Evolutionary conservation across 2,888 invertebrate species (phyloP).

Genomic region (Parochlus steinenii): DNA sequence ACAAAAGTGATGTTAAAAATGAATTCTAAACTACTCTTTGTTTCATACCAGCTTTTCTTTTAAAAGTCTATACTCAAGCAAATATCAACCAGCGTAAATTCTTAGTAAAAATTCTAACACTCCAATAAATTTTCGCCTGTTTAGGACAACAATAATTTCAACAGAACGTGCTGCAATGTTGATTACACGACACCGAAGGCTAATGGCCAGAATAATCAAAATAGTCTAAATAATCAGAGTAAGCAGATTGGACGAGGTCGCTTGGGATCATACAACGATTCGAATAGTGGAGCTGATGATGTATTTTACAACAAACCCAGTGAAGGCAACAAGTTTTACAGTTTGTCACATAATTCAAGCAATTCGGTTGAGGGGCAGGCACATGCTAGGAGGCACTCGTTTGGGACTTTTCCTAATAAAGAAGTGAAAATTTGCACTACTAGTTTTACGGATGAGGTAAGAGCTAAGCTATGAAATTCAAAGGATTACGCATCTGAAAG

Average conservation of each 20-base stretch:
- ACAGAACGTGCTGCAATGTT: constrained; percentile 5
- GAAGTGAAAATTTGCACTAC: constrained; percentile 11
- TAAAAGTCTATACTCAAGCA: too few relatives aligned
- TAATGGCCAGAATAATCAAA: too few relatives aligned
- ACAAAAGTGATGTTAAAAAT: too few relatives aligned
- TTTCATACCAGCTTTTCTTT: too few relatives aligned
- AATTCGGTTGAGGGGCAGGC: not conserved
- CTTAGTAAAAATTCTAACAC: too few relatives aligned
- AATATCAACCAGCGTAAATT: too few relatives aligned
- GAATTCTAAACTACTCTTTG: too few relatives aligned
- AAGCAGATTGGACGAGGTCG: too few relatives aligned
- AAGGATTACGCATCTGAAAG: too few relatives aligned
- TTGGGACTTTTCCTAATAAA: constrained; percentile 7
- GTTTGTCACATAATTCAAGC: constrained; percentile 3
- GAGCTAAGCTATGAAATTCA: too few relatives aligned
- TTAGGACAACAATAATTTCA: constrained; percentile 4
- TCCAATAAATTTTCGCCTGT: too few relatives aligned
- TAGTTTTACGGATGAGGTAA: constrained; percentile 9
- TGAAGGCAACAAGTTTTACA: constrained; percentile 5
- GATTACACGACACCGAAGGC: not conserved
- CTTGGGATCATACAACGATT: constrained; percentile 4
- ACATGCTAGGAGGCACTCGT: constrained; percentile 5
- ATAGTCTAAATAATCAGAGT: too few relatives aligned
- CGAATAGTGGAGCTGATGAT: constrained; percentile 8
- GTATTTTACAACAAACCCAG: constrained; percentile 8